Evolutionary conservation across 2,113 vertebrate species (phyloP), one percentile per base, ranked within the genome.

Genomic region (Phalacrocorax pelagicus): DNA sequence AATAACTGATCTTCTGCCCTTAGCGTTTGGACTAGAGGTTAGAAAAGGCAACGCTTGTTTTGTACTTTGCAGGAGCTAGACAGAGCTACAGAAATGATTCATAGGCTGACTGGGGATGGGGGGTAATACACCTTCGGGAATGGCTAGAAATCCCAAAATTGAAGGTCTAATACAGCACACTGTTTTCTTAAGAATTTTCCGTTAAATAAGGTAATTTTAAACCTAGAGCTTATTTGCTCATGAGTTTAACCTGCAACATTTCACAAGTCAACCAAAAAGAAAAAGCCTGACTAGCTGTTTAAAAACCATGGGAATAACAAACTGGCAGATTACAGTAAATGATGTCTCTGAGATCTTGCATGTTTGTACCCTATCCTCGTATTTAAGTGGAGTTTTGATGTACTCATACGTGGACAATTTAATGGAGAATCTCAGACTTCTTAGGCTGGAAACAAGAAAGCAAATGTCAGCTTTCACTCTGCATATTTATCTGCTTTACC

Each of bases 81-180:
- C 18, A 32, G 58, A 30, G 40, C 55, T 74, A 23, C 15, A n/a
- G 58, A 69, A 67, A 18, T 23, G 5, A 34, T 66, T 66, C 5
- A 1, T 2, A 38, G 24, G 3, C 30, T 49, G 36, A 4, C 7
- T 10, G 7, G 16, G 62, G 27, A 17, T 20, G 11, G 62, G 27
- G 19, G 22, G 11, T 74, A 57, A 21, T 27, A 5, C 12, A 14
- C 42, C 59, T 32, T 80, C 29, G 40, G 62, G 9, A 52, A 47
- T 51, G 38, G 8, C 44, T 34, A 15, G 44, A 38, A 67, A 2
- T 12, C 1, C 24, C 16, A 1, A 9, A 15, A 32, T 4, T 19
- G 16, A 11, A 81, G 63, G 34, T n/a, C 1, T 74, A 5, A 5
- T 15, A 3, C 21, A 40, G n/a, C 19, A 8, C 3, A 2, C 0